Conservation (phyloP, 2,888 invertebrate genomes). For the Boloria euphrosyne region DNA sequence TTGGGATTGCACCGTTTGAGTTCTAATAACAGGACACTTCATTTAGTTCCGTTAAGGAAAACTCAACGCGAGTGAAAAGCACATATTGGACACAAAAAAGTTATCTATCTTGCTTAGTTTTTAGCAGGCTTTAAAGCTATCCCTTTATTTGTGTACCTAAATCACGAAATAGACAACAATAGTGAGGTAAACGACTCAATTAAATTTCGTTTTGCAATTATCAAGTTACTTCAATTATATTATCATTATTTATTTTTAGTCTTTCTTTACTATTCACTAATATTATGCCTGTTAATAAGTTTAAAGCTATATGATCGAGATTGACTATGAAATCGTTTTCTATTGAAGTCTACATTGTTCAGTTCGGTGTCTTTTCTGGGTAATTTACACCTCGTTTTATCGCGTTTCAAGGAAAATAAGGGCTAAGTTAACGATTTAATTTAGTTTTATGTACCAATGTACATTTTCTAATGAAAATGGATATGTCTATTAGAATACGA, state of each 20-base stretch:
- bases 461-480: no score
- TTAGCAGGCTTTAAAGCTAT: neutral
- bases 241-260: no score
- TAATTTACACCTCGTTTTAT: constrained; percentile 67
- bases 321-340: constrained; percentile 49
- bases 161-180: no score
- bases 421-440: constrained; percentile 67
- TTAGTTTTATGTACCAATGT: constrained; percentile 59
- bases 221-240: no score
- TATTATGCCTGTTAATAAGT: no score
- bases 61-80: constrained; percentile 12
- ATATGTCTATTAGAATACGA: constrained; percentile 55
- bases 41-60: constrained; percentile 37
- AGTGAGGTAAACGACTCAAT: no score
- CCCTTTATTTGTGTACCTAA: neutral
- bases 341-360: constrained; percentile 51
- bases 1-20: constrained; percentile 61
- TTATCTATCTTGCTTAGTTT: neutral
- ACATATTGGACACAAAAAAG: neutral
- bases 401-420: constrained; percentile 66
- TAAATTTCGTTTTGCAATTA: no score
- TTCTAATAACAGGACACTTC: constrained; percentile 47
- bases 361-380: constrained; percentile 62
- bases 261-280: no score
- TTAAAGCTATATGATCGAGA: constrained; percentile 36